Base-by-base conservation (phyloP, 2,113 vertebrate genomes). In the Erpornis zantholeuca region DNA sequence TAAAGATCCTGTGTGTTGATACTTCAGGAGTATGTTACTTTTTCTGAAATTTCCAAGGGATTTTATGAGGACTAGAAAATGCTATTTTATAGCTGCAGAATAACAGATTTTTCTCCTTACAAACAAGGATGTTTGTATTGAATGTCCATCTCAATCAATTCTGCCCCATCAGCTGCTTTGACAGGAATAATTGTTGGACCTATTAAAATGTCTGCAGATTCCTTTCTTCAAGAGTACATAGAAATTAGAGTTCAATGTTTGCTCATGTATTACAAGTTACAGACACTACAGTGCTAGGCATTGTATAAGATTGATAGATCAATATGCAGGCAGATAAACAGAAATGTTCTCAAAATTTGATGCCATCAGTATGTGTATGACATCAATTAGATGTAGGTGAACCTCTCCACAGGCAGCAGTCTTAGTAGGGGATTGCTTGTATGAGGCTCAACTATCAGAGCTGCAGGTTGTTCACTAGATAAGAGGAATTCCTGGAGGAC, bases 1-100 rank as follows among this genome's bases (percentile, higher is more conserved):
- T 96, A 80, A 76, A 94, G 89, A 91, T 93, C 29, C 60, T 56
- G 38, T 84, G 20, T 79, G 21, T 60, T 88, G 82, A 72, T 91
- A 79, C 65, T 71, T 92, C 60, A 70, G 40, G 66, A 66, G 24
- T 57, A 24, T 36, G 63, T 63, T 88, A 52, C 78, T 72, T 80
- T 77, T 86, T 73, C 70, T 93, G 66, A 88, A 82, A 79, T 38
- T 88, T 93, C 70, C 82, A 76, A 72, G 36, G 72, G 40, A 35
- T 23, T 24, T 77, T 63, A 8, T n/a, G 61, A 83, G 64, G 36
- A 78, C 68, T 61, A 77, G 40, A 86, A 96, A 78, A 36, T 23
- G 40, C 40, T 82, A 4, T 90, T 93, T 75, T 25, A 15, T 68
- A 68, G 28, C 72, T 86, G 35, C 31, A 92, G 28, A 72, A 47